Evolutionary conservation across 2,113 vertebrate species (phyloP).

Genomic region (Kryptolebias marmoratus): DNA sequence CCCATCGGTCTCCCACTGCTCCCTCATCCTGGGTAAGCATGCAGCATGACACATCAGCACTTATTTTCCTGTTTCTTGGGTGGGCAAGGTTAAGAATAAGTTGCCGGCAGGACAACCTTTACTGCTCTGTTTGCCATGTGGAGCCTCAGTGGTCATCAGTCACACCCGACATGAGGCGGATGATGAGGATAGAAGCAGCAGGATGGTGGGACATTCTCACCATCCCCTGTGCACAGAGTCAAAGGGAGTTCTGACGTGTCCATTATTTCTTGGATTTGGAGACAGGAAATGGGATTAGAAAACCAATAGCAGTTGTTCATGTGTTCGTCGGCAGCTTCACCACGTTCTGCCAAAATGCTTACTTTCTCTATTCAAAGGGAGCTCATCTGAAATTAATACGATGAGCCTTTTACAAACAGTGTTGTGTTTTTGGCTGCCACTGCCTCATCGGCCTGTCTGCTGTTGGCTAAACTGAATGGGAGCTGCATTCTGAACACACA

Average conservation of each 20-base stretch:
- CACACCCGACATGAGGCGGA: slow-evolving; percentile 17
- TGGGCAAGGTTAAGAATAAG: slow-evolving; percentile 12
- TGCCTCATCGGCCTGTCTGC: slow-evolving; percentile 23
- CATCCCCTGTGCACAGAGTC: slow-evolving; percentile 27
- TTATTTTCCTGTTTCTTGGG: slow-evolving; percentile 49
- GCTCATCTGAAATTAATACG: slow-evolving; percentile 77
- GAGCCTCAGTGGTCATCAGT: slow-evolving; percentile 8
- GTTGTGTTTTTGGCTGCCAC: slow-evolving; percentile 43
- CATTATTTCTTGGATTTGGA: slow-evolving; percentile 71
- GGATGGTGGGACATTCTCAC: neutral
- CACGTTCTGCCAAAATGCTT: slow-evolving; percentile 67
- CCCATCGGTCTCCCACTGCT: slow-evolving; percentile 56
- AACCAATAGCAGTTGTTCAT: slow-evolving; percentile 65
- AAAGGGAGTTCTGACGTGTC: slow-evolving; percentile 43
- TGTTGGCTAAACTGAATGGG: slow-evolving; percentile 1
- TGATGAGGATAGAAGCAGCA: slow-evolving; percentile 34
- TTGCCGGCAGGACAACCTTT: slow-evolving; percentile 10
- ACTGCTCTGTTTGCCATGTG: slow-evolving; percentile 23
- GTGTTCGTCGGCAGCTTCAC: slow-evolving; percentile 62
- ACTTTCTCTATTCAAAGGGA: slow-evolving; percentile 58
- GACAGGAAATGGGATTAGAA: slow-evolving; percentile 80
- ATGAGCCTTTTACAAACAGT: slow-evolving; percentile 75
- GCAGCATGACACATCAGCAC: slow-evolving; percentile 50
- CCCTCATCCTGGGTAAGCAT: slow-evolving; percentile 38
- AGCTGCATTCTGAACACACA: slow-evolving; percentile 28